Evolutionary conservation across 1,140 invertebrate genomes (phyloP).

Genomic region (Carcinoscorpius rotundicauda): DNA sequence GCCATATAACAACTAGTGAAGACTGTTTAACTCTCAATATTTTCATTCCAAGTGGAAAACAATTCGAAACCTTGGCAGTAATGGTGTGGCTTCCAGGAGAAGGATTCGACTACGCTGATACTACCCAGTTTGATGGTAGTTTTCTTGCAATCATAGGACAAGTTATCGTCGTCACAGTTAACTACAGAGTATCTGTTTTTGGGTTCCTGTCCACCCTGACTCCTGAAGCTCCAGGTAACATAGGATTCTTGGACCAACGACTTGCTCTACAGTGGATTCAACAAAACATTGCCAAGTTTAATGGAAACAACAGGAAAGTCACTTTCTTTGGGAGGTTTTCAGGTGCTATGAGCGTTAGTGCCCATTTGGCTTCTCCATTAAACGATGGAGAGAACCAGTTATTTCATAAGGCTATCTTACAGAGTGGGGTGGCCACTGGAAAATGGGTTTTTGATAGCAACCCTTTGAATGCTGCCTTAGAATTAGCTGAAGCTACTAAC

Average conservation of each 20-base stretch:
- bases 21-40: slow-evolving; percentile 29
- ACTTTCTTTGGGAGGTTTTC: slow-evolving; percentile 58
- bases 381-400: slow-evolving; percentile 9
- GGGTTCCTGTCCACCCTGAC: slow-evolving; percentile 69
- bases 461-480: slow-evolving; percentile 8
- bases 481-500: slow-evolving; percentile 1
- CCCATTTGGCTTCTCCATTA: slow-evolving; percentile 23
- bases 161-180: slow-evolving; percentile 32
- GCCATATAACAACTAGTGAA: slow-evolving; percentile 18
- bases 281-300: slow-evolving; percentile 71
- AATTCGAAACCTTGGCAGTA: slow-evolving; percentile 16
- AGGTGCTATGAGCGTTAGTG: slow-evolving; percentile 26
- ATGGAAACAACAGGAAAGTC: slow-evolving; percentile 67
- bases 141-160: slow-evolving; percentile 25
- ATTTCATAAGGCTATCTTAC: slow-evolving; percentile 23
- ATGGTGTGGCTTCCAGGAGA: slow-evolving; percentile 28
- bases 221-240: slow-evolving; percentile 74
- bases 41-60: slow-evolving; percentile 20
- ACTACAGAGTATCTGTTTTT: slow-evolving; percentile 42
- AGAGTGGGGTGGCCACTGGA: slow-evolving; percentile 25
- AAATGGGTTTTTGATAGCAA: slow-evolving; percentile 23
- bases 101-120: slow-evolving; percentile 28
- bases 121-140: slow-evolving; percentile 23
- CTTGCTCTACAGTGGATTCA: slow-evolving; percentile 74
- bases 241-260: slow-evolving; percentile 78